These are phyloP conservation scores for Halictus rubicundus DNA, from an alignment of 1,140 invertebrate species.

Conservation along the genomic window DNA sequence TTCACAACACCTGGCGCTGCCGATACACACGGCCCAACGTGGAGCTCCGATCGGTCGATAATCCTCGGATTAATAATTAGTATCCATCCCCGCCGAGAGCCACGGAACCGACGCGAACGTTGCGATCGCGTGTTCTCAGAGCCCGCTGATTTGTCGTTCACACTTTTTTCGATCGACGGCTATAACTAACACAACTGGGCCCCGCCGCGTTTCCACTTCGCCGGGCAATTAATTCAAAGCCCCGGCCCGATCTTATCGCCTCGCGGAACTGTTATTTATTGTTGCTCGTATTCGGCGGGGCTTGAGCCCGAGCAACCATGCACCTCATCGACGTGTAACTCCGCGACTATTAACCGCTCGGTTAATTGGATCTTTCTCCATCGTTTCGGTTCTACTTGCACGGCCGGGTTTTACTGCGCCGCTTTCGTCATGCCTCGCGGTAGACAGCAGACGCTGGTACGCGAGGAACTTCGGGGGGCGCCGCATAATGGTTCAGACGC, in stretches of 20 bases:
- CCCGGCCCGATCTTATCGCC: conserved; percentile 17
- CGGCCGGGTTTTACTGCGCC: background rate
- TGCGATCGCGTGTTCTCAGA: no score
- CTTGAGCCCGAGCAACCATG: conserved; percentile 11
- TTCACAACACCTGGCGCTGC: background rate
- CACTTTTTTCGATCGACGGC: no score
- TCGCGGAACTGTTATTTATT: conserved; percentile 34
- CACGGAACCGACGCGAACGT: no score
- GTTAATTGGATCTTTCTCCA: conserved; percentile 33
- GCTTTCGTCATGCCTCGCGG: conserved; percentile 17
- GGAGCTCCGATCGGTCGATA: conserved; percentile 4
- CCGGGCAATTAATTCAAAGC: conserved; percentile 33
- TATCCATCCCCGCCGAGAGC: background rate
- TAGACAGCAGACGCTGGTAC: no score
- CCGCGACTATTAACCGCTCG: conserved; percentile 21
- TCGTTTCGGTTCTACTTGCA: background rate
- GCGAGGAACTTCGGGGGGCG: no score
- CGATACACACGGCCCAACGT: conserved; percentile 1
- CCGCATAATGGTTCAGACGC: no score
- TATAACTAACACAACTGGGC: no score
- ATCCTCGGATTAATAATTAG: conserved; percentile 19
- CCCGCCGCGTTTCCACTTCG: conserved; percentile 28
- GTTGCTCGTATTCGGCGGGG: conserved; percentile 24
- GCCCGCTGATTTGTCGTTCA: no score
- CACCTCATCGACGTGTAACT: conserved; percentile 14